phyloP scores from a whole-genome alignment of 2,797 vertebrate species.

The Chelon auratus region DNA sequence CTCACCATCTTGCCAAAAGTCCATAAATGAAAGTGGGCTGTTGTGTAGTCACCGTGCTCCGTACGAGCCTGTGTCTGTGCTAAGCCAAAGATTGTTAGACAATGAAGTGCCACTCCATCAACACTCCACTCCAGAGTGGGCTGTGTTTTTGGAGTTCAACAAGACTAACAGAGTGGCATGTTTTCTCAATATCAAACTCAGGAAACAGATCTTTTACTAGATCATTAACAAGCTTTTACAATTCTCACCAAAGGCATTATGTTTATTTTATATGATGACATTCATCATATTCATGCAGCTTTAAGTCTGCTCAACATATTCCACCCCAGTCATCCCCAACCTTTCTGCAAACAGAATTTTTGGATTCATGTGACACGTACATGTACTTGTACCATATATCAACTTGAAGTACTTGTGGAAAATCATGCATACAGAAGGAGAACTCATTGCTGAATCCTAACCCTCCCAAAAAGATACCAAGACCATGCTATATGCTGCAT shows the following conservation, averaged over 20 bases:
- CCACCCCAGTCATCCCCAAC: too few species aligned
- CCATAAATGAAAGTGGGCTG: not conserved
- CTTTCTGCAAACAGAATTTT: not conserved
- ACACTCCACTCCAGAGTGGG: not conserved
- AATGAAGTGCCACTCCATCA: not conserved
- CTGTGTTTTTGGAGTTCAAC: too few species aligned
- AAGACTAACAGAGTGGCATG: not conserved
- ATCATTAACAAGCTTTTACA: too few species aligned
- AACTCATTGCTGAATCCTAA: not conserved
- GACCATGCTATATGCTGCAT: not conserved
- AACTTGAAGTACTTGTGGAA: too few species aligned
- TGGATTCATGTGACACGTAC: too few species aligned
- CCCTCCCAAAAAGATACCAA: not conserved
- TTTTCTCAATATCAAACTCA: too few species aligned
- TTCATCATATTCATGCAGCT: not conserved
- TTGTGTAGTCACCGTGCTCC: too few species aligned
- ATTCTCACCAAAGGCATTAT: too few species aligned
- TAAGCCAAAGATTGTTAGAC: not conserved
- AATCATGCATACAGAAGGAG: not conserved
- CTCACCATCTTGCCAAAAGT: not conserved
- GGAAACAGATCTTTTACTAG: too few species aligned
- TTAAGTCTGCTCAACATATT: not conserved
- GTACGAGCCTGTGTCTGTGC: not conserved
- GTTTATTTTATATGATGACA: too few species aligned
- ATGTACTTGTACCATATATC: too few species aligned